phyloP scores from a whole-genome alignment of 2,797 vertebrate genomes.

The Enteromius anoplus region DNA sequence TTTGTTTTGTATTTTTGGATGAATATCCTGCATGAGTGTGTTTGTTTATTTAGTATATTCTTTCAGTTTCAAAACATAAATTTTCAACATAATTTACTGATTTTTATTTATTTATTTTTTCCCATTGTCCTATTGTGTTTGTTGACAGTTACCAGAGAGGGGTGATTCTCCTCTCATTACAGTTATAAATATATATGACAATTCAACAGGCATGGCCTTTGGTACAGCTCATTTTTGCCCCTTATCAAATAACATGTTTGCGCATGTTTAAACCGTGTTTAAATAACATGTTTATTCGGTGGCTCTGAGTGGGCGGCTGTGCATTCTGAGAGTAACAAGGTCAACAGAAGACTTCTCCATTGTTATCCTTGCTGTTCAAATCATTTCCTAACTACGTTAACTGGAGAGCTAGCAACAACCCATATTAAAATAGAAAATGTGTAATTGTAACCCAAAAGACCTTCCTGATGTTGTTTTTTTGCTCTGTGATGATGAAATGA shows the following conservation, averaged over 20 bases:
- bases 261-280: slow-evolving; percentile 20
- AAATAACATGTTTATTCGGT: slow-evolving; percentile 56
- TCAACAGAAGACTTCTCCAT: slow-evolving; percentile 46
- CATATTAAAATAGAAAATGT: slow-evolving; percentile 25
- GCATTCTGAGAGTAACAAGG: slow-evolving; percentile 42
- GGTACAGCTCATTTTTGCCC: slow-evolving; percentile 3
- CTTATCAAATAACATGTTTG: slow-evolving; percentile 40
- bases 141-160: slow-evolving; percentile 23
- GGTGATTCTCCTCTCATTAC: slow-evolving; percentile 22
- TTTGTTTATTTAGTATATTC: not conserved
- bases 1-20: not conserved
- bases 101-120: not conserved
- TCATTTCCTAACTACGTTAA: slow-evolving; percentile 30
- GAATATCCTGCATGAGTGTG: not conserved
- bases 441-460: slow-evolving; percentile 41
- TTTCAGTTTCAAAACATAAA: not conserved
- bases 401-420: slow-evolving; percentile 18
- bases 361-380: slow-evolving; percentile 38
- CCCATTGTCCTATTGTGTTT: not conserved
- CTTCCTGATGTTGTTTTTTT: not conserved
- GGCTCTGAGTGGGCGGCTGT: slow-evolving; percentile 45
- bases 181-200: slow-evolving; percentile 31
- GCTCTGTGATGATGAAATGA: not conserved
- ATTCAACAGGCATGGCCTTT: slow-evolving; percentile 12
- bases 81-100: not conserved